Evolutionary conservation across 2,888 invertebrate genomes (phyloP).

Genomic region (Daptonema setosum): DNA sequence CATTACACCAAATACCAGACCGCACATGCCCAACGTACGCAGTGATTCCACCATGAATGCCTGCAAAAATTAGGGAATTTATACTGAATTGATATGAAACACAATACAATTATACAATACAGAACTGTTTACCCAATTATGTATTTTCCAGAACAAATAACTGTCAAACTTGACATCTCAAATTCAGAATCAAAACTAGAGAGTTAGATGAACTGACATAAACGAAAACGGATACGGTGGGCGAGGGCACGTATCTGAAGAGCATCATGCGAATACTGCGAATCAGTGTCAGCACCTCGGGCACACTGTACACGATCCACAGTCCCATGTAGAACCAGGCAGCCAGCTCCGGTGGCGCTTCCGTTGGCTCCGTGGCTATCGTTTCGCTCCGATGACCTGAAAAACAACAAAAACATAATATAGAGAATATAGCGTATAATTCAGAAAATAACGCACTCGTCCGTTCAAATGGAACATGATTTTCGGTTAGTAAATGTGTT

Average conservation of each 20-base stretch:
- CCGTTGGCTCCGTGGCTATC: too few relatives aligned
- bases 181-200: too few relatives aligned
- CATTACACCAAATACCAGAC: slow-evolving; percentile 60
- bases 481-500: too few relatives aligned
- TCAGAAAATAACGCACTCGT: too few relatives aligned
- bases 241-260: slow-evolving; percentile 6
- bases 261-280: slow-evolving; percentile 7
- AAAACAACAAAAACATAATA: too few relatives aligned
- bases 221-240: slow-evolving; percentile 2
- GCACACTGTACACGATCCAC: slow-evolving; percentile 8
- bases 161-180: neutral
- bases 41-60: slow-evolving; percentile 59
- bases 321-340: slow-evolving; percentile 10
- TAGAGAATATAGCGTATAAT: too few relatives aligned
- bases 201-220: neutral
- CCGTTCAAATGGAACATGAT: too few relatives aligned
- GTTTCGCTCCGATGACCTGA: too few relatives aligned
- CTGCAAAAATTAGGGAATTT: too few relatives aligned
- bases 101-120: too few relatives aligned
- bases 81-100: too few relatives aligned
- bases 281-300: slow-evolving; percentile 7
- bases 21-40: slow-evolving; percentile 58
- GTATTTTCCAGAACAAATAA: neutral
- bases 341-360: neutral
- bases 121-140: neutral